Evolutionary conservation across 37 sponge, comb jelly and placozoan species (phyloP), one percentile per base, ranked within the genome.

Genomic region (Lycopodina hypogea): DNA sequence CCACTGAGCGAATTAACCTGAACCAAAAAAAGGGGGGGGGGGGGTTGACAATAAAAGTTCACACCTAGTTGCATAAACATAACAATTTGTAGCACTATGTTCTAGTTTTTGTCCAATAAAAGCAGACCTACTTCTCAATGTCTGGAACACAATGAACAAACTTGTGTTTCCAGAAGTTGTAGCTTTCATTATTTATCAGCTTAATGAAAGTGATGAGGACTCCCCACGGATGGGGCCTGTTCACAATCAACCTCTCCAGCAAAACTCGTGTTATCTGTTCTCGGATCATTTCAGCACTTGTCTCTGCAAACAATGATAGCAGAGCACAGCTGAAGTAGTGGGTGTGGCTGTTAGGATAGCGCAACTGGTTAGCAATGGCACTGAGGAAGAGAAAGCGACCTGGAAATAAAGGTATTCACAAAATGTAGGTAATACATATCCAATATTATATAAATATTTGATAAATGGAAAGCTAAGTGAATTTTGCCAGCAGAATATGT

Each of bases 81-180:
- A n/a, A n/a, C n/a, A n/a, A n/a, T n/a, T n/a, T n/a, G n/a, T n/a
- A n/a, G n/a, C n/a, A n/a, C n/a, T n/a, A n/a, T n/a, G n/a, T n/a
- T n/a, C n/a, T n/a, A n/a, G n/a, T n/a, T n/a, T n/a, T n/a, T n/a
- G n/a, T n/a, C n/a, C n/a, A n/a, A n/a, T n/a, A n/a, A n/a, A n/a
- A n/a, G n/a, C n/a, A n/a, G n/a, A 79, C 93, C 74, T 39, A 97
- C 98, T 94, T 96, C 56, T 93, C 90, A 58, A 99, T 99, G 74
- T 99, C 99, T 19, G 99, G 99, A 4, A 96, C 99, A 91, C 99
- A 99, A 74, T 94, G 97, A 18, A 99, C 99, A 85, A 99, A 99
- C 68, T 92, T 83, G 74, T 99, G 99, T 9, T 90, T 85, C 99
- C 99, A 99, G 85, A 99, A 99, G 68, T 89, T 93, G 91, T 96